Evolutionary conservation across 2,113 vertebrate genomes (phyloP).

Genomic region (Hirundichthys speculiger): DNA sequence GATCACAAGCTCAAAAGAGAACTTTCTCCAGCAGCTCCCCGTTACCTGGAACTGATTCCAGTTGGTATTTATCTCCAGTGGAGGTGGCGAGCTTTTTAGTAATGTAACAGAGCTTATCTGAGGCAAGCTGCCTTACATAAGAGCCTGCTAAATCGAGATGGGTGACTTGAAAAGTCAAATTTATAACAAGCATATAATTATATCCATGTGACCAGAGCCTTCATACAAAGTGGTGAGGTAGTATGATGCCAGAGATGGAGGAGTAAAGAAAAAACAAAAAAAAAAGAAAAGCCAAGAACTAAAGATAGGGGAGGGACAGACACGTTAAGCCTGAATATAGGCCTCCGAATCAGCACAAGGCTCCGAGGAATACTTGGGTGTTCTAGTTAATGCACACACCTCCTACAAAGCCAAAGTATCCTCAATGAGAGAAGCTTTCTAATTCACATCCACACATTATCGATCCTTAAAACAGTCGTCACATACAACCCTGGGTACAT

Average conservation of each 20-base stretch:
- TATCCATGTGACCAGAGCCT: constrained; percentile 40
- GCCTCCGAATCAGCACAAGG: constrained; percentile 75
- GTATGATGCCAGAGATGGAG: constrained; percentile 8
- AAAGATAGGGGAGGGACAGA: constrained; percentile 24
- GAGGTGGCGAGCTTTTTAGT: no score
- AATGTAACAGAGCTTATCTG: constrained; percentile 23
- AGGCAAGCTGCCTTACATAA: constrained; percentile 56
- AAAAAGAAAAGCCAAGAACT: neutral
- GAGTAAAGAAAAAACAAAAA: neutral
- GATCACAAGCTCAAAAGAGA: neutral
- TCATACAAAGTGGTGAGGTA: constrained; percentile 5
- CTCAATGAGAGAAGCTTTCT: constrained; percentile 21
- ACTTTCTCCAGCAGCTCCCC: neutral
- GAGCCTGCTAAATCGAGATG: constrained; percentile 34
- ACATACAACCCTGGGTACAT: neutral
- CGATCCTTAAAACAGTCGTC: constrained; percentile 1
- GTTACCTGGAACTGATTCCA: neutral
- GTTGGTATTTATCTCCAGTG: neutral
- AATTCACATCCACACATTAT: constrained; percentile 27
- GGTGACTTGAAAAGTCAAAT: constrained; percentile 49
- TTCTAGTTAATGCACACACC: constrained; percentile 61
- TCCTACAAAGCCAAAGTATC: constrained; percentile 32
- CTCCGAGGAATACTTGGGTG: constrained; percentile 68
- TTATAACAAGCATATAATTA: constrained; percentile 41
- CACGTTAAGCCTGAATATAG: constrained; percentile 69